Evolutionary conservation across 2,888 invertebrate genomes (phyloP).

Genomic region (Melanchra persicariae): DNA sequence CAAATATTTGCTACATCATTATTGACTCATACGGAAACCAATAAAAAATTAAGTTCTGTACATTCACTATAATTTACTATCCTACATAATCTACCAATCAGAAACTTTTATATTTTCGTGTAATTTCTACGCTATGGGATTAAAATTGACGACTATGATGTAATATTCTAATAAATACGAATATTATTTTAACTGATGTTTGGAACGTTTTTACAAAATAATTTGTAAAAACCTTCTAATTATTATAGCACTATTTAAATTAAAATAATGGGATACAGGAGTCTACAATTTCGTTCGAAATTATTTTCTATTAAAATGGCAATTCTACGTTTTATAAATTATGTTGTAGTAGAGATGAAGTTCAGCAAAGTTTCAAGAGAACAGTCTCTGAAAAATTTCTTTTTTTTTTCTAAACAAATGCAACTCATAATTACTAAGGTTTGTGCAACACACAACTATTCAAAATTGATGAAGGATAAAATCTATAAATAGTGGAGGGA

Average conservation of each 20-base stretch:
- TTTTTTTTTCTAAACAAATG: conserved; percentile 9
- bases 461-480: conserved; percentile 71
- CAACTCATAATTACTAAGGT: conserved; percentile 44
- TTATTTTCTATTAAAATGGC: neutral
- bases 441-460: conserved; percentile 71
- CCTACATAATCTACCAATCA: conserved; percentile 45
- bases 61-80: conserved; percentile 25
- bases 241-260: too few species aligned
- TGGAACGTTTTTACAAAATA: conserved; percentile 24
- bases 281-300: neutral
- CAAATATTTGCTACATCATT: conserved; percentile 32
- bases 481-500: conserved; percentile 87
- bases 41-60: conserved; percentile 42
- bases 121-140: conserved; percentile 50
- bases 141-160: conserved; percentile 61
- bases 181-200: conserved; percentile 19
- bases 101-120: conserved; percentile 41
- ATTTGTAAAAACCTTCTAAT: too few species aligned
- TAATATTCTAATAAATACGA: conserved; percentile 39
- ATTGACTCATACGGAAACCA: conserved; percentile 33
- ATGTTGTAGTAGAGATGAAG: neutral
- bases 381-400: neutral
- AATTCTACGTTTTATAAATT: neutral
- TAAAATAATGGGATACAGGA: neutral
- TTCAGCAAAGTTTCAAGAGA: conserved; percentile 1